Percentiles rank a stretch among this genome's conserved stretches.
Conservation (phyloP, 2,888 invertebrate genomes). For the Chorisops tibialis region DNA sequence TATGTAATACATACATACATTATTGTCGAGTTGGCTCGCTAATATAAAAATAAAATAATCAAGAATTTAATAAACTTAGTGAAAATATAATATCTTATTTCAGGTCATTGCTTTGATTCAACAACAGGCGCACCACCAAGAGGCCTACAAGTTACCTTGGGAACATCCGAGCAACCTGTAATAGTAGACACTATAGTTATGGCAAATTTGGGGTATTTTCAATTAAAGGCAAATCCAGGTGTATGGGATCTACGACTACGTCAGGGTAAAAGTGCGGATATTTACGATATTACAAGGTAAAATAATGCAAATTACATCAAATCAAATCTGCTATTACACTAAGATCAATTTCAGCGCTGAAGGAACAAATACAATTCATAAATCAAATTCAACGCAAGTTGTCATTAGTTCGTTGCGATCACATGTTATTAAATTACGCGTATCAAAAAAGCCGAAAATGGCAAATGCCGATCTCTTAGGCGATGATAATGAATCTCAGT, state of each 20-base stretch:
- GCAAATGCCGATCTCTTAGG: constrained; percentile 80
- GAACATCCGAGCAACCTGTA: constrained; percentile 72
- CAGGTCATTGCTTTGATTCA: constrained; percentile 89
- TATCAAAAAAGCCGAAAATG: constrained; percentile 88
- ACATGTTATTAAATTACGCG: constrained; percentile 86
- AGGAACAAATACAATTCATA: constrained; percentile 55
- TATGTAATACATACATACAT: too few species aligned
- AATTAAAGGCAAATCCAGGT: constrained; percentile 96
- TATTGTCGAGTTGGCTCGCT: too few species aligned
- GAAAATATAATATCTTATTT: too few species aligned
- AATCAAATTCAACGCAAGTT: constrained; percentile 45
- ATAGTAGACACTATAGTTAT: constrained; percentile 98
- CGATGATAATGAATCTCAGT: constrained; percentile 62
- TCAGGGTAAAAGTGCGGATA: constrained; percentile 90
- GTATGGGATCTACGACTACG: constrained; percentile 87
- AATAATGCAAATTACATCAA: neutral
- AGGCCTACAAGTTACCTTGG: constrained; percentile 94
- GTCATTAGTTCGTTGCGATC: constrained; percentile 59
- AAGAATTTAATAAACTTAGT: too few species aligned
- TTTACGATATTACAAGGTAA: constrained; percentile 84
- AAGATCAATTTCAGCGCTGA: constrained; percentile 50
- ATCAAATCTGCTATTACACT: neutral
- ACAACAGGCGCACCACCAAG: constrained; percentile 89
- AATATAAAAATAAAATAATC: constrained; percentile 8
- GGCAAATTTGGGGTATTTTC: constrained; percentile 99